These are phyloP conservation scores for Mobula birostris DNA, from an alignment of 2,113 vertebrate genomes.

Conservation along the genomic window DNA sequence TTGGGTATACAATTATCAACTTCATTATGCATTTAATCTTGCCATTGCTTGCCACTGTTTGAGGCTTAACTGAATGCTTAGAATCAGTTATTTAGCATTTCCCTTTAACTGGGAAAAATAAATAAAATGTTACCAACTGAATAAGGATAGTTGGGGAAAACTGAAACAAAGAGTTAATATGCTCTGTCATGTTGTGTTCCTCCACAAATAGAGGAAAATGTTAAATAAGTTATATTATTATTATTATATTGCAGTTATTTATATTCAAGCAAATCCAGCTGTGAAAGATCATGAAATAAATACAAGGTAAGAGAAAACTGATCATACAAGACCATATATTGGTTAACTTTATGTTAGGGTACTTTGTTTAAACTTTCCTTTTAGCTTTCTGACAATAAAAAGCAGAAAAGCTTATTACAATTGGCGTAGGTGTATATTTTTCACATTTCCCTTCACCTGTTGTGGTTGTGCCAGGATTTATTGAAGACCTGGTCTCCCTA, in stretches of 20 bases:
- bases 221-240: not conserved
- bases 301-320: not conserved
- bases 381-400: not conserved
- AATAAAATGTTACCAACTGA: not conserved
- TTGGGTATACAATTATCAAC: too few species aligned
- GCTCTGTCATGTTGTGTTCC: not conserved
- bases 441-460: not conserved
- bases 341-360: not conserved
- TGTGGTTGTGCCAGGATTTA: not conserved
- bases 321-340: conserved; percentile 5
- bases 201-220: not conserved
- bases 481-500: not conserved
- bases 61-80: not conserved
- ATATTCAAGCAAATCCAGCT: not conserved
- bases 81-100: not conserved
- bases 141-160: not conserved
- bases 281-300: not conserved
- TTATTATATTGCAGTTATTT: not conserved
- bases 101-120: not conserved
- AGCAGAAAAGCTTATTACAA: not conserved
- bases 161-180: not conserved
- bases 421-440: not conserved
- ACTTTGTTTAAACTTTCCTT: conserved; percentile 20
- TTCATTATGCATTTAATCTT: not conserved
- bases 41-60: not conserved